Percentiles rank a stretch among this genome's conserved stretches.
Evolutionary conservation across 2,888 invertebrate genomes (phyloP).

Genomic region (Synergus japonicus): DNA sequence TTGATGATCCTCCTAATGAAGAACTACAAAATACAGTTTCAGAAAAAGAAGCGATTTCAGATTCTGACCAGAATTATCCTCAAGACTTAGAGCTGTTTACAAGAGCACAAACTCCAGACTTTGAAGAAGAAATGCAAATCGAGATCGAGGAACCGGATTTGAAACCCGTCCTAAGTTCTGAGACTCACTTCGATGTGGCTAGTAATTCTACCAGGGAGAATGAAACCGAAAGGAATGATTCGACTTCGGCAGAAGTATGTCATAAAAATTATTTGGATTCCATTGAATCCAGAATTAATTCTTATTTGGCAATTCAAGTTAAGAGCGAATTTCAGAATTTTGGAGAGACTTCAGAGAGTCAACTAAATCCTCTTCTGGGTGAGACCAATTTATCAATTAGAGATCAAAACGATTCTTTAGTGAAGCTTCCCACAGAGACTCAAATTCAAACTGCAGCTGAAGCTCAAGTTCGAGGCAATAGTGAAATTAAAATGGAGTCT

Average conservation of each 20-base stretch:
- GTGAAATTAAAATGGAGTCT: too few species aligned
- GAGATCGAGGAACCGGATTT: neutral
- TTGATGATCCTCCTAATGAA: too few species aligned
- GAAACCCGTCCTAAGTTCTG: neutral
- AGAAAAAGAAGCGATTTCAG: neutral
- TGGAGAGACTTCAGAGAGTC: too few species aligned
- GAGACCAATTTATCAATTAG: neutral
- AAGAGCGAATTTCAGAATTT: too few species aligned
- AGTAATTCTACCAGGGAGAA: neutral
- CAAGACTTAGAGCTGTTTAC: neutral
- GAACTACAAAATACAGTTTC: too few species aligned
- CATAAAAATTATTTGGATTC: neutral
- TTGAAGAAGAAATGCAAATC: neutral
- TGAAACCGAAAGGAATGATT: neutral
- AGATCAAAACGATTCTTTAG: too few species aligned
- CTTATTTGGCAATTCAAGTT: neutral
- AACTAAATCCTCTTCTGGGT: neutral
- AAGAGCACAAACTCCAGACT: neutral
- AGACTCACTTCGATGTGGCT: neutral
- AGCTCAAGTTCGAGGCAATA: too few species aligned
- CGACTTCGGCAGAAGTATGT: neutral
- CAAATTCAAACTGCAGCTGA: too few species aligned
- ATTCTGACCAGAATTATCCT: too few species aligned
- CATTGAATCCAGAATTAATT: neutral
- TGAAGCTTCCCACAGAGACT: too few species aligned